Evolutionary conservation across 2,113 vertebrate genomes (phyloP), one percentile per base, ranked within the genome.

Genomic region (Oxygymnocypris stewartii): DNA sequence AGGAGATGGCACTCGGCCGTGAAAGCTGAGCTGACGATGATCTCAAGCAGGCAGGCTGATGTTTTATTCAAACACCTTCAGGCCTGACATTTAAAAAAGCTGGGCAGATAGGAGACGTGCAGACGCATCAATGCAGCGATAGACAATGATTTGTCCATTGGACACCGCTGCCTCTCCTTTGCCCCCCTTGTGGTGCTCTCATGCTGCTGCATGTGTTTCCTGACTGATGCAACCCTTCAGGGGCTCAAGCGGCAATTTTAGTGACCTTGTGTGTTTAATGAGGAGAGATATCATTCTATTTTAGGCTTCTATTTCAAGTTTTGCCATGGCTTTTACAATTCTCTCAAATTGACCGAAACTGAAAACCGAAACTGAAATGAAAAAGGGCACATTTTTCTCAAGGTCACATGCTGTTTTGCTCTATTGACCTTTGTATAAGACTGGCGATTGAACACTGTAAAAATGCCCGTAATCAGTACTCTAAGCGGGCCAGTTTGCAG

Each of bases 21-120:
- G 77, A 79, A 75, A 54, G 54, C 31, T 37, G 40, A 74, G 73
- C 25, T 51, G 63, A 74, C 88, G 47, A 87, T 59, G 74, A 88
- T 28, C 57, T 51, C 54, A 40, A 87, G 79, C 31, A 57, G 73
- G 40, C 74, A 20, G 82, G 37, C 23, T 40, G 79, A 81, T 88
- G 65, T 86, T 88, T 90, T 88, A 87, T 87, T 87, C 76, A 88
- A 82, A 75, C 23, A 88, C 59, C 83, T 80, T 74, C 78, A 87
- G 85, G 69, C 79, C 51, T 82, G 71, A 69, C 74, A 86, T 78
- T 89, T 84, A 84, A 77, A 81, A 81, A 86, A 80, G 44, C 35
- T 44, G 25, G 51, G 71, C n/a, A 77, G 81, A 73, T 79, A 61
- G 78, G 79, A 77, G 79, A 86, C 23, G 75, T 77, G 65, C 74